phyloP scores from a whole-genome alignment of 2,797 vertebrate species.

The Chiroxiphia lanceolata region DNA sequence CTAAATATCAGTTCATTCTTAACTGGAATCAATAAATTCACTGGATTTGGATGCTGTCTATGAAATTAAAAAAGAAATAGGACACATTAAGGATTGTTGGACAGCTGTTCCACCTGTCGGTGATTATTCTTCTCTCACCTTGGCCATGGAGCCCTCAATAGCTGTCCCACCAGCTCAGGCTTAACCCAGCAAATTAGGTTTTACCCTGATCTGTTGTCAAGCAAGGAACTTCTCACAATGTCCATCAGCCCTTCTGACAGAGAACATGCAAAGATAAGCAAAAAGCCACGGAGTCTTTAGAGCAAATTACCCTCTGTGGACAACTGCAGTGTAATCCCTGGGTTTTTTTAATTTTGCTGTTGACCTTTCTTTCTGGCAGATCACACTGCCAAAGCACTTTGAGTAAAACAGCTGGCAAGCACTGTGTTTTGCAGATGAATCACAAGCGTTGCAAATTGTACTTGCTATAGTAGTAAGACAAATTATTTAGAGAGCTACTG shows the following conservation, averaged over 20 bases:
- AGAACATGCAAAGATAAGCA: neutral
- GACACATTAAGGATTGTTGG: neutral
- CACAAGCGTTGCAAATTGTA: slow-evolving; percentile 18
- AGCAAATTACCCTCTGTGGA: neutral
- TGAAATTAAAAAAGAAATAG: neutral
- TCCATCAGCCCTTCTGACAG: neutral
- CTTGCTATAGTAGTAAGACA: neutral
- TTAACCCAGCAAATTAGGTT: neutral
- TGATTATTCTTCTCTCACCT: neutral
- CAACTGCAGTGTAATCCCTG: slow-evolving; percentile 28
- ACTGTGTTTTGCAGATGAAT: slow-evolving; percentile 22
- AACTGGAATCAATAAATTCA: neutral
- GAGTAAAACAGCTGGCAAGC: slow-evolving; percentile 41
- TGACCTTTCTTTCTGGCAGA: slow-evolving; percentile 46
- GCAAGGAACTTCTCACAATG: neutral
- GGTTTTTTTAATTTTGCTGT: neutral
- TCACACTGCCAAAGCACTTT: slow-evolving; percentile 3
- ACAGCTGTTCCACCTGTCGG: neutral
- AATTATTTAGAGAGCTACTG: slow-evolving; percentile 38
- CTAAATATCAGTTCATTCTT: neutral
- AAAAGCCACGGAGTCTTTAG: neutral
- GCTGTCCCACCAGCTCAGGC: neutral
- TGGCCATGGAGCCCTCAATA: neutral
- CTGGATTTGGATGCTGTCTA: neutral
- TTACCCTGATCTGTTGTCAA: neutral